phyloP scores from a whole-genome alignment of 2,797 vertebrate species.

The Lophotriccus pileatus region DNA sequence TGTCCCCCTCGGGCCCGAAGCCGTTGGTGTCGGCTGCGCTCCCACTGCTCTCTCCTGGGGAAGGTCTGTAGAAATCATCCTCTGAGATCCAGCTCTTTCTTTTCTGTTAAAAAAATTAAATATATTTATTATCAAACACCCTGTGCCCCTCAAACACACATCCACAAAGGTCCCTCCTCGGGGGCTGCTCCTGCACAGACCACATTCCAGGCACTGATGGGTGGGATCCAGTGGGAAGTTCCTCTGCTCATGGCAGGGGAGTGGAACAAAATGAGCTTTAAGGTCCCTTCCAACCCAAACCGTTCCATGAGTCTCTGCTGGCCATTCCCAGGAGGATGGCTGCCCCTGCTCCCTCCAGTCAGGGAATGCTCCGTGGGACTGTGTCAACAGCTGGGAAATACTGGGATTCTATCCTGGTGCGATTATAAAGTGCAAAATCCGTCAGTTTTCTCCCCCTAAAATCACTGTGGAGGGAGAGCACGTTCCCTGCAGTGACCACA shows the following conservation, averaged over 20 bases:
- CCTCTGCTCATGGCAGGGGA: not conserved
- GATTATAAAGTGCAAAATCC: not conserved
- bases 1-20: slow-evolving; percentile 27
- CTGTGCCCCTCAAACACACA: not conserved
- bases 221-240: not conserved
- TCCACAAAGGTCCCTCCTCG: accelerated
- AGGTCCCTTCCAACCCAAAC: not conserved
- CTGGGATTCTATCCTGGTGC: not conserved
- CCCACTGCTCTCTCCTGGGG: slow-evolving; percentile 1
- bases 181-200: not conserved
- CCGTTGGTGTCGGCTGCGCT: not conserved
- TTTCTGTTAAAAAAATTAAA: slow-evolving; percentile 68
- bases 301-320: not conserved
- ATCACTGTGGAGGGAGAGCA: not conserved
- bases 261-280: not conserved
- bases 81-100: slow-evolving; percentile 91
- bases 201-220: not conserved
- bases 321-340: not conserved
- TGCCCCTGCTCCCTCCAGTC: not conserved
- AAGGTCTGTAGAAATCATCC: slow-evolving; percentile 90
- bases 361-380: not conserved
- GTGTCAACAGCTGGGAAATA: not conserved
- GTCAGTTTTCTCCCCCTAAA: not conserved
- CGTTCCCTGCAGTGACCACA: not conserved
- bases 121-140: not conserved